Base-by-base conservation (phyloP, 2,797 vertebrate species). In the Muscicapa comitata region DNA sequence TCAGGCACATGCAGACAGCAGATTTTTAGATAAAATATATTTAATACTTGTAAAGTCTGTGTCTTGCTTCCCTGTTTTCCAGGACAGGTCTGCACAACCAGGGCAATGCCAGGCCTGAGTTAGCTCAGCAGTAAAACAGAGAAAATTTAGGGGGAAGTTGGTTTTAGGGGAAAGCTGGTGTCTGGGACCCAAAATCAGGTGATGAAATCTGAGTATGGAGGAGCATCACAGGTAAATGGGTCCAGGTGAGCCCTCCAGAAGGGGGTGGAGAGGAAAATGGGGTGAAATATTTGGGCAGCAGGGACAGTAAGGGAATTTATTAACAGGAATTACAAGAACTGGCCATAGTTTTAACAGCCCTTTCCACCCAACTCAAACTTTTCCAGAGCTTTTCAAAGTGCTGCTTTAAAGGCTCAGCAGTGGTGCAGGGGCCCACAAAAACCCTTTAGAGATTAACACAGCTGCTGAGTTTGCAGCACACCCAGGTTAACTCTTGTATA, bases 161-260 rank as follows among this genome's bases (percentile, higher is more conserved):
- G 11, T 62, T 81, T 85, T 28, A 29, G 62, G 38, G 62, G 17
- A 6, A 42, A 90, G 10, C 4, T 48, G 45, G 29, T 38, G 26
- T 10, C 29, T 83, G 19, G 16, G 6, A 54, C 10, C 13, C 24
- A 55, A 77, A 88, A 66, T 35, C 17, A 37, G 57, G 11, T 2
- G 33, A 48, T 29, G 14, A 63, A 65, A 61, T 6, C 24, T 1
- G 3, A 66, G 8, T 4, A 3, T 8, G 20, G 37, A 21, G 3
- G 6, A 7, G 26, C 15, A 65, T 8, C 9, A 0, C 4, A 40
- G 62, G 24, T 13, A 24, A 29, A 59, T 1, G 11, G 17, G 58
- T 21, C 21, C 24, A 59, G 70, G 14, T 26, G 42, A 77, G 25
- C 53, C 13, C 15, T 84, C 16, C 40, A 77, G 48, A 37, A 17